A percentile compares a stretch with the other conserved stretches of the same genome.
Conservation (phyloP, 2,797 vertebrate species). For the Paguma larvata region DNA sequence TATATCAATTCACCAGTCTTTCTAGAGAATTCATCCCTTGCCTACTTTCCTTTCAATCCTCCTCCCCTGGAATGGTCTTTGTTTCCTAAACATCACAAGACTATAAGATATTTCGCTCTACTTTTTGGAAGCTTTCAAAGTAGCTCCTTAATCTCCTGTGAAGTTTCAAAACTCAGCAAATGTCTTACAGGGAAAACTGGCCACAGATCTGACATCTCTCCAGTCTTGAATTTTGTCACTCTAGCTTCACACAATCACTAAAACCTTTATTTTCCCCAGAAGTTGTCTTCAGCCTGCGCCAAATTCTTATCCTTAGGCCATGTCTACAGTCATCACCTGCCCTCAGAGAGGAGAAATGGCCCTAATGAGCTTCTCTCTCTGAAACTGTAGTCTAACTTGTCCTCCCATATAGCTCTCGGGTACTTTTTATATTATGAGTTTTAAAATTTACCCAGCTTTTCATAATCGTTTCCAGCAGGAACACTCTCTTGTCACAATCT, state of each 20-base stretch:
- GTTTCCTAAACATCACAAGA: not conserved
- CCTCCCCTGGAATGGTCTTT: not conserved
- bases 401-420: not conserved
- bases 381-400: not conserved
- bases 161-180: not conserved
- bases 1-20: not conserved
- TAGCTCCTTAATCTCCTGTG: not conserved
- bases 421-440: not conserved
- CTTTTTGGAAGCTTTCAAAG: slow-evolving; percentile 21
- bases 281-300: not conserved
- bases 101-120: slow-evolving; percentile 7
- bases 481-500: not conserved
- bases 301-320: slow-evolving; percentile 8
- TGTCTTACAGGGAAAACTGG: not conserved
- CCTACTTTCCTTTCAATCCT: not conserved
- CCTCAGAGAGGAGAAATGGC: not conserved
- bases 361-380: not conserved
- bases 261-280: slow-evolving; percentile 39
- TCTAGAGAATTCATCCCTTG: not conserved
- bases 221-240: not conserved
- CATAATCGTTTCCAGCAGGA: not conserved
- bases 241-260: not conserved
- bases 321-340: not conserved
- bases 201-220: not conserved
- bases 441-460: slow-evolving; percentile 3